Evolutionary conservation across 2,113 vertebrate species (phyloP), one percentile per base, ranked within the genome.

Genomic region (Neotoma lepida): DNA sequence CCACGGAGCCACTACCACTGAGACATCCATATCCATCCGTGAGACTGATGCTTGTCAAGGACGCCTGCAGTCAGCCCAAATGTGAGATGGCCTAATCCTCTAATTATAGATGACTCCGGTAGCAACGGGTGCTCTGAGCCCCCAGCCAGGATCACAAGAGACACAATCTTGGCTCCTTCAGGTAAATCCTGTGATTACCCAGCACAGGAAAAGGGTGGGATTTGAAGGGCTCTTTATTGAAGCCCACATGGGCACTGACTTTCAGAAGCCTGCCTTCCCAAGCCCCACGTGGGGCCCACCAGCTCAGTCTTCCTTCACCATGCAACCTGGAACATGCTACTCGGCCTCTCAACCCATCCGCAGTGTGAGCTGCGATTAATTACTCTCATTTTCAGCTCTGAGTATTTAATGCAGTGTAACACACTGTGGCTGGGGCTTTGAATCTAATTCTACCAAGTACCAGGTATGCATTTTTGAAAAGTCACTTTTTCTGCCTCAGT

Each of bases 141-240:
- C 88, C 97, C 96, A 97, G 95, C 96, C 86, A 97, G 92, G 97
- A 97, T 97, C 95, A 96, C 86, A 97, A 95, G 95, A 96, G 93
- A 87, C 82, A 92, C 92, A 96, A 95, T 96, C 95, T 94, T 61
- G 90, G 86, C 90, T 97, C 93, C 88, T 92, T 90, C 94, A 97
- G 97, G 97, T 97, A 97, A 97, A 97, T 97, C 97, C 94, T 96
- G 66, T 3, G 95, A 97, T 96, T 97, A 97, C 77, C 81, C 90
- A 93, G 95, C 92, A 70, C 4, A 92, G 92, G 73, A 76, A 93
- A 89, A 95, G 81, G 56, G 90, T 91, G 78, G 49, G 68, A 94
- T 96, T 91, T 96, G 90, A 96, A 95, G 88, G 26, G 54, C 89
- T 96, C 93, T 97, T 97, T 97, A 93, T 91, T 54, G 88, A 95